These are phyloP conservation scores for Erythrocercus mccallii DNA, from an alignment of 2,113 vertebrate genomes.

Conservation along the genomic window DNA sequence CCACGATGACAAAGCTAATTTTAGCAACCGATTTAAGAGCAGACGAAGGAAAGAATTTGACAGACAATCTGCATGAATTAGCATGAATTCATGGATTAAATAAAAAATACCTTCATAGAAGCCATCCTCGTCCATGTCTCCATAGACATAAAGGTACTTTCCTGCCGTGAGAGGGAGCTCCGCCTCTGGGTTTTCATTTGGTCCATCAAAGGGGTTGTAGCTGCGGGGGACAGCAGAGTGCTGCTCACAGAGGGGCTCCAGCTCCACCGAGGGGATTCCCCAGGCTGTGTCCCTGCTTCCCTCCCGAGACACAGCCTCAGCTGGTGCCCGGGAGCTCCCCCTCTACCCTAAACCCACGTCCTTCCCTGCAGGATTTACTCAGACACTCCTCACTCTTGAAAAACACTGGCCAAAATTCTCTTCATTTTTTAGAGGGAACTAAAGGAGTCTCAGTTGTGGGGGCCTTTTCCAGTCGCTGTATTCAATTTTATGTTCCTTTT, in stretches of 20 bases:
- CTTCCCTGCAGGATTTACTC: neutral
- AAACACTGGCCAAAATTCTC: neutral
- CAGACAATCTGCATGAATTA: neutral
- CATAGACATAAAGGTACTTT: conserved; percentile 96
- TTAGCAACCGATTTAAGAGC: neutral
- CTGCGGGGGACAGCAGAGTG: conserved; percentile 40
- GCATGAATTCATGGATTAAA: neutral
- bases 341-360: accelerated
- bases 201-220: conserved; percentile 97
- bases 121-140: conserved; percentile 98
- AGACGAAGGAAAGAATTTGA: neutral
- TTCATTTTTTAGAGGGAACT: neutral
- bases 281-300: neutral
- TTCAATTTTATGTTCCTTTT: neutral
- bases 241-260: neutral
- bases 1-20: neutral
- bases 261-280: neutral
- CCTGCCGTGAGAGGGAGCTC: conserved; percentile 96
- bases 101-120: conserved; percentile 90
- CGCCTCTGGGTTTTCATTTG: conserved; percentile 96
- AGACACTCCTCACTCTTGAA: neutral
- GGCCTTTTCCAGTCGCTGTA: neutral
- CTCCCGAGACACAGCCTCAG: neutral
- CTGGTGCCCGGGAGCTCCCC: neutral
- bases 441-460: neutral